Evolutionary conservation across 2,797 vertebrate genomes (phyloP).

Genomic region (Micropoecilia bifurca): DNA sequence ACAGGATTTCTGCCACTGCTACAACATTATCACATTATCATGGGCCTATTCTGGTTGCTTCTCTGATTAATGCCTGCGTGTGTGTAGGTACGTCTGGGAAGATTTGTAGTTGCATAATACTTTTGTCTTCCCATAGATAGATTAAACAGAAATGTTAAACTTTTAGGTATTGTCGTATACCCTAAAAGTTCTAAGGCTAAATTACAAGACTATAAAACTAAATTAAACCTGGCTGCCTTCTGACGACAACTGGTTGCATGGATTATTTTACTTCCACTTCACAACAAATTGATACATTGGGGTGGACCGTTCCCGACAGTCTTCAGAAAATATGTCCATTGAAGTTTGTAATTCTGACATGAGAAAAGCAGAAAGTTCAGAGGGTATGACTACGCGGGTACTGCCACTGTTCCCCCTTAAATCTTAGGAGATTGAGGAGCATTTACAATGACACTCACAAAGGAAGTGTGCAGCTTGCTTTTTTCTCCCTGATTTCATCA

Average conservation of each 20-base stretch:
- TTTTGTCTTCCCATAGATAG: background rate
- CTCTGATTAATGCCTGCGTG: background rate
- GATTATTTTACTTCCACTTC: background rate
- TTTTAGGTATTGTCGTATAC: background rate
- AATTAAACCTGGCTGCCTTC: background rate
- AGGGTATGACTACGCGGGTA: background rate
- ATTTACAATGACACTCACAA: background rate
- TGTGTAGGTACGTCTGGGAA: background rate
- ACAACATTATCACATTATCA: background rate
- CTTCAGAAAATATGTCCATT: background rate
- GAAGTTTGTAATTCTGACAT: background rate
- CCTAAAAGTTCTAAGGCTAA: background rate
- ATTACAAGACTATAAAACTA: background rate
- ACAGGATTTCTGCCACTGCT: background rate
- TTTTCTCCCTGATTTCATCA: constrained; percentile 55
- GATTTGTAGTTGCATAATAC: background rate
- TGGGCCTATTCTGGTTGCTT: background rate
- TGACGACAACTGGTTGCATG: background rate
- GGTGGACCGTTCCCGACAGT: background rate
- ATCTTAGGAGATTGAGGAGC: background rate
- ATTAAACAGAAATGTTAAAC: background rate
- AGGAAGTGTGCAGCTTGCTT: constrained; percentile 33
- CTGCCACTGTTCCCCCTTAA: background rate
- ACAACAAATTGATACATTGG: background rate
- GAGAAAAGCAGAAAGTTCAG: background rate